Evolutionary conservation across 1,140 invertebrate genomes (phyloP).

Genomic region (Trachelipus rathkii): DNA sequence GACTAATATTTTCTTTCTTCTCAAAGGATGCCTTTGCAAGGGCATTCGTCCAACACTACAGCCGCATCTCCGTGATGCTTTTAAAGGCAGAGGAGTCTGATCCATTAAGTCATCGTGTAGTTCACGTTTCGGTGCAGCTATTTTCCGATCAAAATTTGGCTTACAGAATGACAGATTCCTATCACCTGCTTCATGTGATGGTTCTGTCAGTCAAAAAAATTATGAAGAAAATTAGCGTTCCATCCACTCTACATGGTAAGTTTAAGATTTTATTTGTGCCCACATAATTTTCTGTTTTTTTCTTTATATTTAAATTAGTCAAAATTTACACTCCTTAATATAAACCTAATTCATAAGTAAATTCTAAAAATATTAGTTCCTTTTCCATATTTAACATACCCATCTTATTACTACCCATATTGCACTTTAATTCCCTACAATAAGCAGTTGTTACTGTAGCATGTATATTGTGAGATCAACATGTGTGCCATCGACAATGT

Average conservation of each 20-base stretch:
- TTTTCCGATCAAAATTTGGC: conserved; percentile 91
- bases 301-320: not conserved
- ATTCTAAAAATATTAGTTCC: no score
- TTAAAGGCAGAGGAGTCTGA: conserved; percentile 80
- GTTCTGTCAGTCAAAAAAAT: conserved; percentile 87
- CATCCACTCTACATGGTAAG: conserved; percentile 72
- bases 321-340: not conserved
- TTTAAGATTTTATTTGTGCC: not conserved
- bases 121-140: conserved; percentile 92
- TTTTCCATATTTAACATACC: not conserved
- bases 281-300: conserved; percentile 50
- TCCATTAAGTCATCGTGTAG: conserved; percentile 87
- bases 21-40: conserved; percentile 78
- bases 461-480: no score
- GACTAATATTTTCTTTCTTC: conserved; percentile 45
- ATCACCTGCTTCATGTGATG: conserved; percentile 88
- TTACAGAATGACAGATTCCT: conserved; percentile 79
- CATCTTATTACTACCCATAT: not conserved
- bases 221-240: conserved; percentile 85
- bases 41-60: conserved; percentile 93
- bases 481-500: no score
- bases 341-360: no score
- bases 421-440: not conserved
- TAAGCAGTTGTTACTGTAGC: not conserved
- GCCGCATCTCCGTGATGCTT: conserved; percentile 84